Evolutionary conservation across 2,888 invertebrate genomes (phyloP), one percentile per base, ranked within the genome.

Genomic region (Teinopalpus imperialis): DNA sequence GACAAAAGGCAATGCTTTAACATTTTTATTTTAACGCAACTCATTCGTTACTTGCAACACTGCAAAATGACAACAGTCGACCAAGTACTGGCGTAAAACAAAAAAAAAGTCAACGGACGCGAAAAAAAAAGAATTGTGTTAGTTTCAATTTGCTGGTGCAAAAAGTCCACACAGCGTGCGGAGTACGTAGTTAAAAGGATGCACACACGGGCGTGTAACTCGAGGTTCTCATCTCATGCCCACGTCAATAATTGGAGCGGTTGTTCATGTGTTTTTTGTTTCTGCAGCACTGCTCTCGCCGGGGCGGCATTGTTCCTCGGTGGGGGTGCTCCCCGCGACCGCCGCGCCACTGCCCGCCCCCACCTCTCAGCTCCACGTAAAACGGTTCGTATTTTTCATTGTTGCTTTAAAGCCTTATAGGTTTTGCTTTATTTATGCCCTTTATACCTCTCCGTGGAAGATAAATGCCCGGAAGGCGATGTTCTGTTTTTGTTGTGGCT

Each of bases 361-460:
- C 56, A 56, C 63, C 59, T 67, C 65, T 58, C 57, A 52, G 31
- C 73, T 75, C 76, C 56, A 72, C 81, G 73, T 75, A 80, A 83
- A 86, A 82, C 83, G 86, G 87, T 87, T 77, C 82, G 87, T 87
- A 87, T 87, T 87, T 87, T 87, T 88, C 86, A 86, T 86, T 86
- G 87, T 86, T 86, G 81, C 81, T 85, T 78, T 83, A 82, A 81
- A 85, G 74, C 79, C 81, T 85, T 86, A 86, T 86, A 86, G 85
- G 81, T 86, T 86, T 82, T 86, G 74, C 75, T 85, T 85, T 86
- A 83, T 87, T 86, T 86, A 81, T 79, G 76, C 76, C 75, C 76
- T 82, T 82, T 83, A 82, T 86, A 80, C 78, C 77, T 76, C 72
- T 67, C 68, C 65, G 73, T 76, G 68, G 70, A 75, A 83, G 81